phyloP scores from a whole-genome alignment of 2,888 invertebrate genomes.

The Amphipoea lucens region DNA sequence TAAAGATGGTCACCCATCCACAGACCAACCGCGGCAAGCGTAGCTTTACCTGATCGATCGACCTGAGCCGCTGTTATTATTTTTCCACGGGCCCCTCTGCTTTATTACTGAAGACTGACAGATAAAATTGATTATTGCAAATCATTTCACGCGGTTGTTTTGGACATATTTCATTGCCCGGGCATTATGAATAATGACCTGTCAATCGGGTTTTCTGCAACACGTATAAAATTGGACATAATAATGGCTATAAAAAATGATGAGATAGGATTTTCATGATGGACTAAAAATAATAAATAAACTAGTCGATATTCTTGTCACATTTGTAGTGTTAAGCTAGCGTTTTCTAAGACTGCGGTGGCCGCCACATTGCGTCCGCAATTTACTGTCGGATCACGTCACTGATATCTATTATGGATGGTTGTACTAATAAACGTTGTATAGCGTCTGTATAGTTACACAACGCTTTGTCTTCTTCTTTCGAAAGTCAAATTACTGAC shows the following conservation, averaged over 20 bases:
- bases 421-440: too few relatives aligned
- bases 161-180: conserved; percentile 44
- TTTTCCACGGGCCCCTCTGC: too few relatives aligned
- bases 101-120: background rate
- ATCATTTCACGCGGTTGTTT: conserved; percentile 50
- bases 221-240: conserved; percentile 10
- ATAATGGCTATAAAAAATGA: conserved; percentile 8
- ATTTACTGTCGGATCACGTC: background rate
- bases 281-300: background rate
- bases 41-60: too few relatives aligned
- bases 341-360: background rate
- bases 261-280: conserved; percentile 14
- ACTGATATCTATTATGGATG: too few relatives aligned
- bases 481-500: too few relatives aligned
- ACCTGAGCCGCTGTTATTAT: too few relatives aligned
- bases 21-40: too few relatives aligned
- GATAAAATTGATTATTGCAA: conserved; percentile 40
- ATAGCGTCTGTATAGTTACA: too few relatives aligned
- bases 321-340: background rate
- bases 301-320: background rate
- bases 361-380: background rate
- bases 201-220: conserved; percentile 37
- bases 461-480: too few relatives aligned
- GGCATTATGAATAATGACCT: conserved; percentile 48
- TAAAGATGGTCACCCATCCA: too few relatives aligned